phyloP scores from a whole-genome alignment of 2,888 invertebrate genomes.

The Apotomis capreana region DNA sequence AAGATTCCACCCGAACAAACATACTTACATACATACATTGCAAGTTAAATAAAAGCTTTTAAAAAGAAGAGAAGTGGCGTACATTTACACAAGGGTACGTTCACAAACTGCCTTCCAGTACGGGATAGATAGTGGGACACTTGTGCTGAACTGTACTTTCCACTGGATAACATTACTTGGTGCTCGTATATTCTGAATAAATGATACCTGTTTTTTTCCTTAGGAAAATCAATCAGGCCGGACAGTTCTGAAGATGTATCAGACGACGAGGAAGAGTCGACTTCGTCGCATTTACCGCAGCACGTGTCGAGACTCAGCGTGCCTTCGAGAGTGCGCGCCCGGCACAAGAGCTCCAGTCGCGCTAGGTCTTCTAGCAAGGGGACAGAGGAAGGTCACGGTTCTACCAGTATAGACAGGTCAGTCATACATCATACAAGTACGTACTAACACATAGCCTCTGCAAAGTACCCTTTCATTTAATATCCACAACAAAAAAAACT shows the following conservation, averaged over 20 bases:
- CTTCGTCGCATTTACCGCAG: conserved; percentile 70
- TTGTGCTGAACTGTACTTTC: too few species aligned
- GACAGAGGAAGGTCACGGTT: conserved; percentile 53
- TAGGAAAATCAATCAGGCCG: conserved; percentile 67
- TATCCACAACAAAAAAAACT: too few species aligned
- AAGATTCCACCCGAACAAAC: too few species aligned
- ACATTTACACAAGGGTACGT: too few species aligned
- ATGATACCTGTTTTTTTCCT: conserved; percentile 32
- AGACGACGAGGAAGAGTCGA: conserved; percentile 77
- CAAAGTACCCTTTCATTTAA: too few species aligned
- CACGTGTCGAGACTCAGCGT: conserved; percentile 72
- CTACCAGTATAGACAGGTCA: conserved; percentile 59
- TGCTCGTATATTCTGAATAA: background rate
- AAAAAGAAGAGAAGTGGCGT: too few species aligned
- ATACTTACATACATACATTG: too few species aligned
- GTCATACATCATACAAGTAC: background rate
- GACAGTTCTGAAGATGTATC: conserved; percentile 77
- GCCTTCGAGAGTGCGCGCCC: conserved; percentile 61
- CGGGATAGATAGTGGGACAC: too few species aligned
- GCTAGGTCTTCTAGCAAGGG: conserved; percentile 64
- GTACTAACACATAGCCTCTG: too few species aligned
- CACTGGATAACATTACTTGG: too few species aligned
- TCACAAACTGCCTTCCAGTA: too few species aligned
- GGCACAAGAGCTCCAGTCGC: conserved; percentile 65
- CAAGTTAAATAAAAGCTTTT: too few species aligned